phyloP scores from a whole-genome alignment of 2,113 vertebrate species.

The Cyphomyrus discorhynchus region DNA sequence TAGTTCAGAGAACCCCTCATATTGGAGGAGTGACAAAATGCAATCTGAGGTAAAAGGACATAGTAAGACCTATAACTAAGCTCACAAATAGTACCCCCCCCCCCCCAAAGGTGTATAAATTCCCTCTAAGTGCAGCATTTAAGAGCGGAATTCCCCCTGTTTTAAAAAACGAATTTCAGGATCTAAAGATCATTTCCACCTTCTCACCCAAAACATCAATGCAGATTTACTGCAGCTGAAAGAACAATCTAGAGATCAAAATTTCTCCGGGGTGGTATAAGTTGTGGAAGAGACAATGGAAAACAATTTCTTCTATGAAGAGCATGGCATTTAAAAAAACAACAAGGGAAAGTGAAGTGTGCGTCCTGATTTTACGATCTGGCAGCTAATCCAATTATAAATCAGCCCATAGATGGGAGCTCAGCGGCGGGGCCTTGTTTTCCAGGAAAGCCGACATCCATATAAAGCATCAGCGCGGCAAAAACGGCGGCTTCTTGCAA shows the following conservation, averaged over 20 bases:
- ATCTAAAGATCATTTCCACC: not conserved
- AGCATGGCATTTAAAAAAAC: conserved; percentile 25
- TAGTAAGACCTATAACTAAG: not conserved
- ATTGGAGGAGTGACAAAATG: not conserved
- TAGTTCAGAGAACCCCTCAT: not conserved
- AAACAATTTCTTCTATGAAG: conserved; percentile 23
- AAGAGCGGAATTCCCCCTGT: not conserved
- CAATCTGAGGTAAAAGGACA: not conserved
- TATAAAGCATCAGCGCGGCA: conserved; percentile 41
- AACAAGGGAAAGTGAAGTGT: conserved; percentile 6
- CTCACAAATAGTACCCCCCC: not conserved
- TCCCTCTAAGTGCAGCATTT: not conserved
- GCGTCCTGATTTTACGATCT: conserved; percentile 8
- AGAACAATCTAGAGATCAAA: conserved; percentile 14
- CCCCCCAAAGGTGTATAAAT: no score
- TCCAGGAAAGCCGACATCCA: conserved; percentile 31
- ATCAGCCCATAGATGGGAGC: conserved; percentile 8
- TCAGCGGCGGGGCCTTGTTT: not conserved
- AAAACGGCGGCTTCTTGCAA: conserved; percentile 29
- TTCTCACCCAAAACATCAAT: not conserved
- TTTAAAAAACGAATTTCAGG: not conserved
- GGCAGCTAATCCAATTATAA: conserved; percentile 25
- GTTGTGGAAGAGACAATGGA: conserved; percentile 16
- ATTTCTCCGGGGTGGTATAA: not conserved
- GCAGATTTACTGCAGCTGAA: not conserved